A percentile compares a stretch with the other conserved stretches of the same genome.
Conservation (phyloP, 2,797 vertebrate genomes). For the Sparidentex hasta region DNA sequence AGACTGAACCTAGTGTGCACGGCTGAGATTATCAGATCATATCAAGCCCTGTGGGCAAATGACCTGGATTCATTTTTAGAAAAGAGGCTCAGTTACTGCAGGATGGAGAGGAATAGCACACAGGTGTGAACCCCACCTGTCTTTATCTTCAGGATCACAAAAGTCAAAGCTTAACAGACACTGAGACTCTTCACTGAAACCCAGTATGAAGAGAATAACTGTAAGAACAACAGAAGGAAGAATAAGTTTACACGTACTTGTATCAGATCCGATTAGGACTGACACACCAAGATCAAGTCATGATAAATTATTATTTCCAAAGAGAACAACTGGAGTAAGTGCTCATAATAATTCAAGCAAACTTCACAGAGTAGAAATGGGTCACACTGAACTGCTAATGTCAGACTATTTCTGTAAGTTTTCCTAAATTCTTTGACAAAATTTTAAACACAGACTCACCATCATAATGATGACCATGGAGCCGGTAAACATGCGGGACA, state of each 20-base stretch:
- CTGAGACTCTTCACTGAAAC: constrained; percentile 20
- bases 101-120: constrained; percentile 23
- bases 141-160: constrained; percentile 41
- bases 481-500: constrained; percentile 85
- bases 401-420: background rate
- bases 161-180: constrained; percentile 33
- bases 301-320: background rate
- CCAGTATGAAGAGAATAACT: constrained; percentile 1
- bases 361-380: background rate
- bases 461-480: constrained; percentile 89
- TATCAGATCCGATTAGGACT: background rate
- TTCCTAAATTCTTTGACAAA: background rate
- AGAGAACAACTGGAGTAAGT: background rate
- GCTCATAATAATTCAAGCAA: background rate
- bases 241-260: background rate
- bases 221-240: background rate
- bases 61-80: constrained; percentile 54
- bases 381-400: background rate
- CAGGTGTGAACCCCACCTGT: constrained; percentile 36
- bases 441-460: constrained; percentile 78
- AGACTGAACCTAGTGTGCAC: constrained; percentile 4
- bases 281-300: background rate
- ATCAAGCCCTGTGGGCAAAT: constrained; percentile 42
- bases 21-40: constrained; percentile 41
- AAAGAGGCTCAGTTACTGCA: constrained; percentile 36